phyloP scores from a whole-genome alignment of 2,113 vertebrate genomes.

The Apteryx mantelli region DNA sequence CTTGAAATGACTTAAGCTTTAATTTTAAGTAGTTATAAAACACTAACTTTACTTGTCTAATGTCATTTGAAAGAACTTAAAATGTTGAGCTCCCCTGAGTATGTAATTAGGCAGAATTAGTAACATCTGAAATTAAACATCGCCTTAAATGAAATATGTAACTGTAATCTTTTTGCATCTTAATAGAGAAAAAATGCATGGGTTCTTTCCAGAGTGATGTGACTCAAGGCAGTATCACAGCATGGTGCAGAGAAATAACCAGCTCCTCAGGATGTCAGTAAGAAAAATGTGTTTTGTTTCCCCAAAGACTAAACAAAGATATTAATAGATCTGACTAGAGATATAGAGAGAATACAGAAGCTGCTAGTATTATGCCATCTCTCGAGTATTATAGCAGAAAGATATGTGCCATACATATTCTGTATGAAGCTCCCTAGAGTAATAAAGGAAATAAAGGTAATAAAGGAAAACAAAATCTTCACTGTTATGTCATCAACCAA shows the following conservation, averaged over 20 bases:
- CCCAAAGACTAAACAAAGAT: background rate
- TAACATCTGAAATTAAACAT: background rate
- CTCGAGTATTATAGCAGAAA: background rate
- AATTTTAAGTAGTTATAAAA: conserved; percentile 6
- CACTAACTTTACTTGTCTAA: background rate
- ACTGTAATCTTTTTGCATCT: background rate
- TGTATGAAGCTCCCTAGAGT: background rate
- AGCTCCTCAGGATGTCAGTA: conserved; percentile 8
- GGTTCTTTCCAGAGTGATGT: background rate
- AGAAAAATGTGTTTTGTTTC: conserved; percentile 38
- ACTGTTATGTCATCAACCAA: conserved; percentile 43
- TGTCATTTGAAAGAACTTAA: background rate
- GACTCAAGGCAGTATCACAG: background rate
- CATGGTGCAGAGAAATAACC: background rate
- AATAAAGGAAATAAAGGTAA: background rate
- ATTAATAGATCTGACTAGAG: background rate
- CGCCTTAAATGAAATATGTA: conserved; percentile 18
- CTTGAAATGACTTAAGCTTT: background rate
- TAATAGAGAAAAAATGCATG: background rate
- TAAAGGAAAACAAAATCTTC: background rate
- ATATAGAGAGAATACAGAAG: background rate
- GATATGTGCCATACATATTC: background rate
- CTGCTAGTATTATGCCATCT: conserved; percentile 9
- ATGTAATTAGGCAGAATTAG: background rate
- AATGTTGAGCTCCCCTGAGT: background rate